phyloP scores from a whole-genome alignment of 2,797 vertebrate species.

The Gymnothorax javanicus region DNA sequence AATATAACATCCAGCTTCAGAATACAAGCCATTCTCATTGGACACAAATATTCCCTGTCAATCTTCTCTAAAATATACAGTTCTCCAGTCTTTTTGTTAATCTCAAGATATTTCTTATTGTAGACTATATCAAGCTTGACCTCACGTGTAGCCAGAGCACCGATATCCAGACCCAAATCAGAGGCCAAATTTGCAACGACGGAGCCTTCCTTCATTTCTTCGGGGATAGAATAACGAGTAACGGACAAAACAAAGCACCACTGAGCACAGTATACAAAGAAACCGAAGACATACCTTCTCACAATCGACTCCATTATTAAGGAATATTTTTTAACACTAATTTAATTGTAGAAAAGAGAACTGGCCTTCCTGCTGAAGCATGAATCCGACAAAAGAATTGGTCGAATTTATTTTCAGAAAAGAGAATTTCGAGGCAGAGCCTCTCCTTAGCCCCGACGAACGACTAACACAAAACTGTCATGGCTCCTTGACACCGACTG shows the following conservation, averaged over 20 bases:
- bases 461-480: conserved; percentile 39
- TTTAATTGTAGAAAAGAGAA: neutral
- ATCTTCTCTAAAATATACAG: conserved; percentile 72
- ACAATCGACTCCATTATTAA: conserved; percentile 52
- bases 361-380: neutral
- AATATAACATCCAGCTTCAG: conserved; percentile 85
- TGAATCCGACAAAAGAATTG: neutral
- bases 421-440: neutral
- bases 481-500: conserved; percentile 35
- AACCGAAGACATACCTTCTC: conserved; percentile 29
- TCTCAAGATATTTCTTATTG: conserved; percentile 73
- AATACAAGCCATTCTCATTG: conserved; percentile 68
- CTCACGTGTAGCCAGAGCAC: conserved; percentile 63
- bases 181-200: conserved; percentile 75
- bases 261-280: conserved; percentile 62
- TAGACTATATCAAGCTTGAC: conserved; percentile 76
- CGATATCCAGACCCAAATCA: conserved; percentile 71
- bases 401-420: neutral
- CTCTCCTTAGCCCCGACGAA: neutral
- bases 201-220: conserved; percentile 76
- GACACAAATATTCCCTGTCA: conserved; percentile 84
- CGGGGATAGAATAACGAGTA: conserved; percentile 75
- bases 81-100: conserved; percentile 75
- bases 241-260: conserved; percentile 67
- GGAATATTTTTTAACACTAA: conserved; percentile 6